Evolutionary conservation across 2,113 vertebrate genomes (phyloP), one percentile per base, ranked within the genome.

Genomic region (Centrocercus urophasianus): DNA sequence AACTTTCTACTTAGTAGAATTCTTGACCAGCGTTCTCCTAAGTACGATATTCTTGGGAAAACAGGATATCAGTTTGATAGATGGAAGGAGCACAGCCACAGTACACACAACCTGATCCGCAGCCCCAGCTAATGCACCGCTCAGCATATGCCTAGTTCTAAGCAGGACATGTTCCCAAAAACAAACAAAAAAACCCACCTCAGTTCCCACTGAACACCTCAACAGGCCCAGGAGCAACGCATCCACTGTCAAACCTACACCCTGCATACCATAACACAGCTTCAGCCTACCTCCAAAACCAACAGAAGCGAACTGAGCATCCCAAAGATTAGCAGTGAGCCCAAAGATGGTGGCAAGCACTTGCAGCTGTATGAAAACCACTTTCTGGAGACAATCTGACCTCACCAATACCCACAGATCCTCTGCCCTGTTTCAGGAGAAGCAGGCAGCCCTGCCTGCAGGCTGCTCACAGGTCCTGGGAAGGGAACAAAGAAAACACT

Each of bases 31-130:
- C 63, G 88, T 79, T 90, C 94, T 91, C 73, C 83, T 96, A 91
- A 93, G 93, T 84, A 83, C 72, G 76, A 94, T 95, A 96, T 96
- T 97, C 96, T 96, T 97, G 93, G 92, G 94, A 96, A 96, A 96
- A 97, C 96, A 97, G 91, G 94, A 95, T 96, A 95, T 93, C 88
- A 63, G 57, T 95, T 95, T 94, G 93, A 95, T 92, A 91, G 94
- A 86, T 93, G 90, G 94, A 96, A 97, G 95, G 89, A 96, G 52
- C 91, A 57, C 72, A 78, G 90, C 93, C 95, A 95, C 94, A 93
- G 87, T 84, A 93, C 63, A 93, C 94, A 95, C 94, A 96, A 95
- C 63, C 57, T 71, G 88, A 96, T 93, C 92, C 91, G 81, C 72
- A 81, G 89, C 83, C 76, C 56, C 34, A 94, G 70, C 90, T 94